These are phyloP conservation scores for Ctenosaura bakeri DNA, from an alignment of 2,797 vertebrate species.

Conservation along the genomic window DNA sequence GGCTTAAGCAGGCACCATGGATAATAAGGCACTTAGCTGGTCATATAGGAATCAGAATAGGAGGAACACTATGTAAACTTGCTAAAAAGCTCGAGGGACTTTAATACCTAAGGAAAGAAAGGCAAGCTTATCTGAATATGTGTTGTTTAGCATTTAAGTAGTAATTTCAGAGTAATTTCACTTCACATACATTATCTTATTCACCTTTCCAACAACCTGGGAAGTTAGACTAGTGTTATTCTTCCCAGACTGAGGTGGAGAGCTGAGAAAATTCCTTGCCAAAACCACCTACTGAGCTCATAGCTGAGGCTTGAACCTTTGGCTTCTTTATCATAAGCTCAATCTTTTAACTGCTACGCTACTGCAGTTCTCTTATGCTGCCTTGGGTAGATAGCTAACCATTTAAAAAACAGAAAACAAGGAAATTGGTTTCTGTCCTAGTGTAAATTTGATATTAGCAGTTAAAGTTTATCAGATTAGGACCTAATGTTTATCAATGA, in stretches of 20 bases:
- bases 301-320: not conserved
- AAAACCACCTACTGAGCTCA: not conserved
- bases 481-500: not conserved
- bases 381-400: not conserved
- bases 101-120: not conserved
- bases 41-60: not conserved
- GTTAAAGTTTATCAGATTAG: not conserved
- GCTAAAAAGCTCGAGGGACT: not conserved
- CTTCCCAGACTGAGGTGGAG: not conserved
- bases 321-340: not conserved
- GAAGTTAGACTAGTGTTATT: not conserved
- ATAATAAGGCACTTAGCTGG: not conserved
- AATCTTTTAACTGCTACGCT: not conserved
- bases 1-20: not conserved
- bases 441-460: not conserved
- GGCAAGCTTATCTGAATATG: not conserved
- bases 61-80: not conserved
- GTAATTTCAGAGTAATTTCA: not conserved
- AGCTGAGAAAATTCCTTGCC: not conserved
- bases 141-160: not conserved
- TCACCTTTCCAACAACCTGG: not conserved
- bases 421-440: not conserved
- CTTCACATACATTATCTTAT: not conserved
- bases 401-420: not conserved
- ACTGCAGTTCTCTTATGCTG: not conserved